phyloP scores from a whole-genome alignment of 1,140 invertebrate species.

The Solenopsis invicta region DNA sequence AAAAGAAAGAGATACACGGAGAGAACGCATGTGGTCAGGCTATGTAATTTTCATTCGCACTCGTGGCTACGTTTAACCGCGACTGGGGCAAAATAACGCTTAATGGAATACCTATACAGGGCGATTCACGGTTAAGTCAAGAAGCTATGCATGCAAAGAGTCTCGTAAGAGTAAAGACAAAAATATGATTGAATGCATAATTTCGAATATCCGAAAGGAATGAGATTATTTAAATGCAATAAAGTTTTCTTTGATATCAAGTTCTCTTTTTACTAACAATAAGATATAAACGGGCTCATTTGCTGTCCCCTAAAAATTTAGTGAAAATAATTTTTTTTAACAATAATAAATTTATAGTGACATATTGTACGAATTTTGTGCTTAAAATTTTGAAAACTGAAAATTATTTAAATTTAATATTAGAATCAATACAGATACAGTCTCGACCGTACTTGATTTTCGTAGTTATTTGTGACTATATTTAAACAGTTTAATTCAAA shows the following conservation, averaged over 20 bases:
- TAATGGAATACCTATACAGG: conserved; percentile 67
- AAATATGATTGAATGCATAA: neutral
- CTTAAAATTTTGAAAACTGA: neutral
- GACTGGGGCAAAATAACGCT: conserved; percentile 60
- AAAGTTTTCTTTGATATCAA: neutral
- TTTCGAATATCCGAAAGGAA: neutral
- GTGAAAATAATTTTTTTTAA: neutral
- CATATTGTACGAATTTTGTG: neutral
- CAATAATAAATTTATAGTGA: neutral
- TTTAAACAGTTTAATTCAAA: too few relatives aligned
- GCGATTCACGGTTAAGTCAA: conserved; percentile 13
- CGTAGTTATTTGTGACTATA: too few relatives aligned
- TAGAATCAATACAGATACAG: too few relatives aligned
- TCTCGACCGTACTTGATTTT: too few relatives aligned
- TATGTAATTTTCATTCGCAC: conserved; percentile 66
- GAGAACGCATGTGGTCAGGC: conserved; percentile 1
- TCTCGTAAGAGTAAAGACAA: neutral
- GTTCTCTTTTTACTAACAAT: neutral
- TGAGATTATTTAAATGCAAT: neutral
- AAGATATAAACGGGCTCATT: neutral
- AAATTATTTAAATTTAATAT: neutral
- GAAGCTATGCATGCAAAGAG: neutral
- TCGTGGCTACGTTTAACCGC: conserved; percentile 56
- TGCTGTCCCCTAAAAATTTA: neutral
- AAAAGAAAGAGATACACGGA: conserved; percentile 19